A percentile compares a stretch with the other conserved stretches of the same genome.
These are phyloP conservation scores for Autographa gamma DNA, from an alignment of 2,888 invertebrate species.

Conservation along the genomic window DNA sequence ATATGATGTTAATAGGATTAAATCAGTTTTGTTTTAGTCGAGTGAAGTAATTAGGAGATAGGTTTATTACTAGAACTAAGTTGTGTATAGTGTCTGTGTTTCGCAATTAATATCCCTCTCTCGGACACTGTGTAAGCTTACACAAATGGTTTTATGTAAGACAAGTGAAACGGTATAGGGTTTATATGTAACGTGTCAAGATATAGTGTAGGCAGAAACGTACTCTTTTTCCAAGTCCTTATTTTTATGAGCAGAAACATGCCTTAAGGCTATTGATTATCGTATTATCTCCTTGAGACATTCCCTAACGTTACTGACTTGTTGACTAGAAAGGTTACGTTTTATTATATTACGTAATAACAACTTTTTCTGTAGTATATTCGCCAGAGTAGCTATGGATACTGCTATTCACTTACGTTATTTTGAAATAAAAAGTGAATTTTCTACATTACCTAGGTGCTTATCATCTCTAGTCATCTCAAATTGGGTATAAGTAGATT, in stretches of 20 bases:
- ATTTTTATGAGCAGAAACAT: not conserved
- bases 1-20: too few species aligned
- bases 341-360: not conserved
- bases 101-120: too few species aligned
- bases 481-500: not conserved
- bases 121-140: too few species aligned
- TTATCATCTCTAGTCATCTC: not conserved
- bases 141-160: too few species aligned
- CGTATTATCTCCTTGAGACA: conserved; percentile 3
- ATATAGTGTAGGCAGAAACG: not conserved
- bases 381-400: too few species aligned
- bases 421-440: too few species aligned
- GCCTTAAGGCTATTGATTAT: conserved; percentile 5
- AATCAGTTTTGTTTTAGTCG: too few species aligned
- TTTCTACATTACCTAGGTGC: not conserved
- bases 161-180: too few species aligned
- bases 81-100: too few species aligned
- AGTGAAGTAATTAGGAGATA: too few species aligned
- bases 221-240: not conserved
- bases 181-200: not conserved
- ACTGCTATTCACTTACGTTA: too few species aligned
- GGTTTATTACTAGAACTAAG: too few species aligned
- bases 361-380: not conserved
- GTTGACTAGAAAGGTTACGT: not conserved
- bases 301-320: not conserved